Percentiles rank a stretch among this genome's conserved stretches.
These are phyloP conservation scores for Drosophila ustulata DNA, from an alignment of 2,888 invertebrate species.

Conservation along the genomic window DNA sequence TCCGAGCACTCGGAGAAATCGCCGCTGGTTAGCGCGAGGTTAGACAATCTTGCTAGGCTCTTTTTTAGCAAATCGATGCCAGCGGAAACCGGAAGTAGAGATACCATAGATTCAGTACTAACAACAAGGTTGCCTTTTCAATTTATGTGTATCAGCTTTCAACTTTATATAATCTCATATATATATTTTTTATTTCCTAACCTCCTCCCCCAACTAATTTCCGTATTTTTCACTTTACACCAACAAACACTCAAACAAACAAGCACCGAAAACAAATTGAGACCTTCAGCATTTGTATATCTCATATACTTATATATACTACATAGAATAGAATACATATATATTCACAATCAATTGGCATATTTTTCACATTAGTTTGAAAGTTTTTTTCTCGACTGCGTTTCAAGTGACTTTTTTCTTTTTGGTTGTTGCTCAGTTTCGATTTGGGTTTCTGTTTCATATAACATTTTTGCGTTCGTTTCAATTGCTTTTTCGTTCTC, in stretches of 20 bases:
- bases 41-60: conserved; percentile 91
- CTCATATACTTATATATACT: conserved; percentile 25
- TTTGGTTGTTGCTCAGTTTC: conserved; percentile 9
- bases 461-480: conserved; percentile 18
- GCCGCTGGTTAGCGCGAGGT: conserved; percentile 89
- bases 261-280: conserved; percentile 5
- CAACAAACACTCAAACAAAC: conserved; percentile 3
- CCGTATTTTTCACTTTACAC: conserved; percentile 21
- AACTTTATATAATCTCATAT: conserved; percentile 29
- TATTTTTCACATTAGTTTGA: conserved; percentile 33
- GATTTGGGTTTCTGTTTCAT: conserved; percentile 25
- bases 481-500: conserved; percentile 32
- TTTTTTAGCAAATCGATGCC: conserved; percentile 88
- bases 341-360: conserved; percentile 58
- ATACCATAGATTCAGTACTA: conserved; percentile 85
- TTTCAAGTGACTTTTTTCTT: conserved; percentile 46
- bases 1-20: conserved; percentile 87
- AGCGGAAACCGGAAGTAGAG: conserved; percentile 85
- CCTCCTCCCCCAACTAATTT: conserved; percentile 34
- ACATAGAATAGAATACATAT: conserved; percentile 22
- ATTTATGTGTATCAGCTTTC: conserved; percentile 57
- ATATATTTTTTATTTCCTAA: conserved; percentile 36
- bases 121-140: conserved; percentile 84
- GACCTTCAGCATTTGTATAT: conserved; percentile 41
- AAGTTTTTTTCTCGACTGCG: conserved; percentile 25